Evolutionary conservation across 2,113 vertebrate species (phyloP).

Genomic region (Corynorhinus townsendii): DNA sequence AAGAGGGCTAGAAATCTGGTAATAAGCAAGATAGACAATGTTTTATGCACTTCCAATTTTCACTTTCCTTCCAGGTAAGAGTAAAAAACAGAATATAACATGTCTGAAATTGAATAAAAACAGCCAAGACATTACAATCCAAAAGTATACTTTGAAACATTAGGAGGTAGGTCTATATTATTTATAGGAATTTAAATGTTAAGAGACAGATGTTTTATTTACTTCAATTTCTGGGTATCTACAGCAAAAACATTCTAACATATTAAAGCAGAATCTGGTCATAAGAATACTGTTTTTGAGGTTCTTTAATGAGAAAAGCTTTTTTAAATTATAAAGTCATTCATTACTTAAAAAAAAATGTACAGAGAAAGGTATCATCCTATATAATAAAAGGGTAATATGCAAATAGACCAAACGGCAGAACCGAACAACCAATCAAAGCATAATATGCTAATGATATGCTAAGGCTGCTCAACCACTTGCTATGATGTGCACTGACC

Average conservation of each 20-base stretch:
- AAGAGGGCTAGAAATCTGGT: neutral
- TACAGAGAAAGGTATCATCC: slow-evolving; percentile 3
- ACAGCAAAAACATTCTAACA: slow-evolving; percentile 27
- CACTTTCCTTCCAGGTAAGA: neutral
- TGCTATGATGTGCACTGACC: too few relatives aligned
- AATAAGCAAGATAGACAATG: neutral
- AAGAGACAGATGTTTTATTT: neutral
- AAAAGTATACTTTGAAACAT: slow-evolving; percentile 6
- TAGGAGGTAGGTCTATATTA: neutral
- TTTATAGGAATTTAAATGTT: slow-evolving; percentile 28
- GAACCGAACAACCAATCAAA: too few relatives aligned
- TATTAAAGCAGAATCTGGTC: slow-evolving; percentile 12
- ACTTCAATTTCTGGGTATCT: slow-evolving; percentile 18
- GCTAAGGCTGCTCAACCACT: too few relatives aligned
- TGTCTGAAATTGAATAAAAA: slow-evolving; percentile 22
- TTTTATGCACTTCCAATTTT: slow-evolving; percentile 22
- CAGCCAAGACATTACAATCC: neutral
- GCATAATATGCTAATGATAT: too few relatives aligned
- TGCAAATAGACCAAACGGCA: too few relatives aligned
- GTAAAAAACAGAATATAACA: slow-evolving; percentile 1
- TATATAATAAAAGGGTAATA: too few relatives aligned
- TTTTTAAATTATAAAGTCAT: slow-evolving; percentile 26
- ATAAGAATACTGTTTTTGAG: slow-evolving; percentile 22
- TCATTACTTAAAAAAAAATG: slow-evolving; percentile 13
- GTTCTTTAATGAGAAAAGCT: neutral